phyloP scores from a whole-genome alignment of 2,888 invertebrate species.

The Drosophila borborema region DNA sequence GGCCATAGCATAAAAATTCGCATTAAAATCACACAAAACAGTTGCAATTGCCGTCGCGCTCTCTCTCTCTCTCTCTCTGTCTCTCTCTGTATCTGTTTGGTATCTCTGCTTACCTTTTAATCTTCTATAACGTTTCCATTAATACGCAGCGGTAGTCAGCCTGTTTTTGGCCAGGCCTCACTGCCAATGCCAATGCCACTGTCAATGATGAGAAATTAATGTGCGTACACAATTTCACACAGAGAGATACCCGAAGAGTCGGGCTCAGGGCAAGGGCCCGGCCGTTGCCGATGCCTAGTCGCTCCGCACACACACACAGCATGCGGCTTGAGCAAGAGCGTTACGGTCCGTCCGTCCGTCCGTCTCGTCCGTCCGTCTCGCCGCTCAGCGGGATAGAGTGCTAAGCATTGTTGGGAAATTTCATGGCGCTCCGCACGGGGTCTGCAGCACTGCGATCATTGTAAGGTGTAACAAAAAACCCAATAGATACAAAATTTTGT shows the following conservation, averaged over 20 bases:
- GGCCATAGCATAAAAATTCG: constrained; percentile 66
- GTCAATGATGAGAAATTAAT: constrained; percentile 80
- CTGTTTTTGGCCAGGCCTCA: constrained; percentile 35
- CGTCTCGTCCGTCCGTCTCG: constrained; percentile 13
- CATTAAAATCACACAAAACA: constrained; percentile 72
- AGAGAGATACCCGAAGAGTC: constrained; percentile 36
- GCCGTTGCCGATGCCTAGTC: constrained; percentile 9
- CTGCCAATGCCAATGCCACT: constrained; percentile 50
- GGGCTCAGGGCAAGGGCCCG: constrained; percentile 17
- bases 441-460: constrained; percentile 52
- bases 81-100: neutral
- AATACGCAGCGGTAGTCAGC: constrained; percentile 75
- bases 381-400: constrained; percentile 75
- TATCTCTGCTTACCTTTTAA: constrained; percentile 57
- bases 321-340: constrained; percentile 55
- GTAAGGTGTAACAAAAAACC: constrained; percentile 80
- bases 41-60: constrained; percentile 68
- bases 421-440: constrained; percentile 77
- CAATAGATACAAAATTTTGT: constrained; percentile 70
- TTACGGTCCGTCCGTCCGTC: constrained; percentile 49
- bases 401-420: constrained; percentile 75
- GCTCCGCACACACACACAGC: constrained; percentile 55
- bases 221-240: constrained; percentile 75
- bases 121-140: constrained; percentile 78
- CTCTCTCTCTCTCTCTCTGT: too few species aligned